These are phyloP conservation scores for Noctua pronuba DNA, from an alignment of 2,888 invertebrate genomes.

Conservation along the genomic window DNA sequence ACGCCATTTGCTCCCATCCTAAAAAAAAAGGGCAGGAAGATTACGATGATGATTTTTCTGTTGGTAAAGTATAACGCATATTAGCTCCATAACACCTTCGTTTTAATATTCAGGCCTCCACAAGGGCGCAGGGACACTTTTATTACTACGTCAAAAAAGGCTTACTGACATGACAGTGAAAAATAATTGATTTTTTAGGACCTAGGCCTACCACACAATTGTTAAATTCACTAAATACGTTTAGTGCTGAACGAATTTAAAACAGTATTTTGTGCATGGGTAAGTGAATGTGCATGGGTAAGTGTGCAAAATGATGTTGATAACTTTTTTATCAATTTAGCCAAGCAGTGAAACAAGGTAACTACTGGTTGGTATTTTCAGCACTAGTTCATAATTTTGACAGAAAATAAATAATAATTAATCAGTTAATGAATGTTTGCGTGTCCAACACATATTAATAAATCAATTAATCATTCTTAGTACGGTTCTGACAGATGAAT, in stretches of 20 bases:
- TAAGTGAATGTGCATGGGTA: background rate
- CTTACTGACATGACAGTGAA: background rate
- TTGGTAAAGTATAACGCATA: too few species aligned
- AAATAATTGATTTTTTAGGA: too few species aligned
- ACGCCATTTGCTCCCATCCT: too few species aligned
- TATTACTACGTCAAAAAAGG: background rate
- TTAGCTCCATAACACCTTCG: background rate
- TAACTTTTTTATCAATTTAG: background rate
- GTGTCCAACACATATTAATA: conserved; percentile 34
- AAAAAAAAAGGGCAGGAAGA: too few species aligned
- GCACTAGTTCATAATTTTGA: background rate
- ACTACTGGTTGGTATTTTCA: background rate
- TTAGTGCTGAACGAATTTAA: background rate
- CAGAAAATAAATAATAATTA: conserved; percentile 29
- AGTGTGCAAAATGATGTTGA: background rate
- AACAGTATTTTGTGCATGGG: background rate
- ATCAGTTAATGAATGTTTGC: conserved; percentile 27
- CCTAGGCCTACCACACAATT: too few species aligned
- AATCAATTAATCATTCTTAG: conserved; percentile 45
- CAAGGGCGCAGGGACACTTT: background rate
- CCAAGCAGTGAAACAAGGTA: background rate
- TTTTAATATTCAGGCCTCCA: background rate
- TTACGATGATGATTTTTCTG: too few species aligned
- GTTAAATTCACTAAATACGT: background rate
- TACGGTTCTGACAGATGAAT: conserved; percentile 29